Base-by-base conservation (phyloP, 2,797 vertebrate species). In the Anguilla megastoma region DNA sequence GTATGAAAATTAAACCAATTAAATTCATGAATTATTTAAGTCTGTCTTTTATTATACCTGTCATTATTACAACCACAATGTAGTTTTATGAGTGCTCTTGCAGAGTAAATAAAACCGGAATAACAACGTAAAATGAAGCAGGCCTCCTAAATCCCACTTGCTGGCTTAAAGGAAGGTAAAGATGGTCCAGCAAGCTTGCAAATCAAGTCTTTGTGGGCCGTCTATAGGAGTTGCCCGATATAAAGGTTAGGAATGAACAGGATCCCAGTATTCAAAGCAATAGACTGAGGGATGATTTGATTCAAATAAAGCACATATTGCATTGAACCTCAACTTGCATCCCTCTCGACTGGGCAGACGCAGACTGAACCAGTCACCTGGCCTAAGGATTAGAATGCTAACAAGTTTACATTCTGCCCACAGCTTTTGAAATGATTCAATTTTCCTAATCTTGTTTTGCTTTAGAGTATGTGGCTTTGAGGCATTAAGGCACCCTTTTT, bases 401-500 rank as follows among this genome's bases (percentile, higher is more conserved):
- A 94, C 92, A 95, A 95, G 95, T 95, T 96, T 95, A 95, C 94
- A 95, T 97, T 97, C 95, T 95, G 95, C 94, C 94, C 96, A 95
- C 93, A 96, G 94, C 94, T 95, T 96, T 94, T 94, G 93, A 96
- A 96, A 97, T 95, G 94, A 96, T 96, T 94, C 95, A 96, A 96
- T 98, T 97, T 96, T 94, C 94, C 94, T 97, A 97, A 97, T 97
- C 95, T 96, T 96, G 94, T 96, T 97, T 97, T 96, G 95, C 95
- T 95, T 95, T 95, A 94, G 93, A 96, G 95, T 96, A 95, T 91
- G 94, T 92, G 91, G 95, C 95, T 96, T 96, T 95, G 95, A 97
- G 95, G 95, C 95, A 96, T 92, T 93, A 91, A 93, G 92, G 93
- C 94, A 95, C 94, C 95, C 93, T 96, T 95, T 79, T 96, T 93